Evolutionary conservation across 2,888 invertebrate genomes (phyloP), one percentile per base, ranked within the genome.

Genomic region (Agonopterix alstromeriana): DNA sequence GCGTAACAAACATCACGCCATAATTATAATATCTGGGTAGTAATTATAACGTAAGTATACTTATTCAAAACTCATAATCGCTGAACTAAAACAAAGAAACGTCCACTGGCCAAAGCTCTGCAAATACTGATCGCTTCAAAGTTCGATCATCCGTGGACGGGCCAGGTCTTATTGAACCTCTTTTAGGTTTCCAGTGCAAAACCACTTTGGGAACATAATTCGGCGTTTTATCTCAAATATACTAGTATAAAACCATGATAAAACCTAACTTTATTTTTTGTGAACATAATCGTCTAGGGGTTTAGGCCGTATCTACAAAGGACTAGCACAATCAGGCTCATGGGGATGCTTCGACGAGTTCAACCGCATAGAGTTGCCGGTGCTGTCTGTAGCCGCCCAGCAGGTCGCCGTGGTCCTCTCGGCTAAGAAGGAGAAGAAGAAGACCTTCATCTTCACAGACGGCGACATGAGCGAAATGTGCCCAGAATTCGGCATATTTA

Each of bases 261-360:
- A 5, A 5, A n/a, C n/a, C 38, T 38, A 38, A 38, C 5, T 9
- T 38, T 10, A 10, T 10, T n/a, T 38, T 3, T 38, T 38, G 7
- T 38, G 5, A 2, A 8, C 5, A 17, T 47, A 42, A 47, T 27
- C 38, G 56, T 3, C 69, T n/a, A 93, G 97, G 77, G 98, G 98
- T 35, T 89, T 98, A 8, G 98, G 98, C 1, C 92, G 98, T 56
- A 98, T 98, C 65, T 98, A 97, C 80, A 98, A 98, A 90, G 97
- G 98, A 14, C 83, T 98, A 46, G 95, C 98, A 0, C 98, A 98
- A 78, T 97, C 98, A 4, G 98, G 98, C 2, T 94, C 97, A 0
- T 98, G 98, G 98, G 98, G 98, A 1, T 98, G 98, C 69, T 98
- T 98, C 77, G 98, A 98, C 77, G 98, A 98, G 87, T 98, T 98